A percentile compares a stretch with the other conserved stretches of the same genome.
These are phyloP conservation scores for Scarus forsteni DNA, from an alignment of 2,797 vertebrate genomes.

Conservation along the genomic window DNA sequence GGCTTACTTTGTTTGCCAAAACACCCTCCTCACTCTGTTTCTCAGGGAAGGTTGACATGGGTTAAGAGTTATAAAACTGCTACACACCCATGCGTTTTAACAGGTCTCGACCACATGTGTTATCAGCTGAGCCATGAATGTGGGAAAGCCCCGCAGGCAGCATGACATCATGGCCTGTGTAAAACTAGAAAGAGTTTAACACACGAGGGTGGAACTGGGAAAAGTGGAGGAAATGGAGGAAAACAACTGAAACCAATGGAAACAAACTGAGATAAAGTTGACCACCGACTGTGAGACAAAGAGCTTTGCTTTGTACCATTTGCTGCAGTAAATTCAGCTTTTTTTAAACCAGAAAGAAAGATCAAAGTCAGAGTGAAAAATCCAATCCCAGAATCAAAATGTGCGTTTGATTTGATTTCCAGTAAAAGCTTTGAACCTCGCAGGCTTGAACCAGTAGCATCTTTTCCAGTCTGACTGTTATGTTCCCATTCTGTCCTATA, in stretches of 20 bases:
- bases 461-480: slow-evolving; percentile 10
- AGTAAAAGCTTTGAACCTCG: slow-evolving; percentile 2
- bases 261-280: slow-evolving; percentile 44
- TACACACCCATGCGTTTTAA: slow-evolving; percentile 77
- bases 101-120: slow-evolving; percentile 76
- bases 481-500: slow-evolving; percentile 28
- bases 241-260: slow-evolving; percentile 61
- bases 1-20: slow-evolving; percentile 62
- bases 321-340: not conserved
- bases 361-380: not conserved
- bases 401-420: slow-evolving; percentile 8
- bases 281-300: not conserved
- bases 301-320: not conserved
- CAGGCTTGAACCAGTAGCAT: slow-evolving; percentile 7
- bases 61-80: slow-evolving; percentile 68
- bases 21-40: slow-evolving; percentile 54
- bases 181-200: slow-evolving; percentile 70
- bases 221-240: slow-evolving; percentile 61
- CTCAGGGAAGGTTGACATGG: slow-evolving; percentile 70
- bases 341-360: slow-evolving; percentile 5
- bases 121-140: slow-evolving; percentile 81
- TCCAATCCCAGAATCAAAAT: slow-evolving; percentile 13
- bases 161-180: slow-evolving; percentile 75
- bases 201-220: slow-evolving; percentile 70
- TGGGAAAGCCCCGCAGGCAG: slow-evolving; percentile 79